A percentile compares a stretch with the other conserved stretches of the same genome.
These are phyloP conservation scores for Cepaea nemoralis DNA, from an alignment of 1,140 invertebrate species.

Conservation along the genomic window DNA sequence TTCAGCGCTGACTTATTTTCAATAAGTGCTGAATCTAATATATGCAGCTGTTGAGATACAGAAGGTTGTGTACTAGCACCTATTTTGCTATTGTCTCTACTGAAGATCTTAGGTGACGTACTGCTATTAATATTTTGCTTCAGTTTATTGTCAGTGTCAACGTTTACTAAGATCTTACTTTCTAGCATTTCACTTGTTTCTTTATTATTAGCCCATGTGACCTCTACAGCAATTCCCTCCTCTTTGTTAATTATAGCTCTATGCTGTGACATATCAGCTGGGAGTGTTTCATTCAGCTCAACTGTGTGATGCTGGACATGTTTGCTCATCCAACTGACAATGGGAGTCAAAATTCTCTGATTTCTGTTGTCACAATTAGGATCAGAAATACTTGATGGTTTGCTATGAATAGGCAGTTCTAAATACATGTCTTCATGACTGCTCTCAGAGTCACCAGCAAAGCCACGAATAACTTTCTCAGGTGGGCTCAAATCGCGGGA, in stretches of 20 bases:
- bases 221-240: not conserved
- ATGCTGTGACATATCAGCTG: not conserved
- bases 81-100: not conserved
- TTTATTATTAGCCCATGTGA: not conserved
- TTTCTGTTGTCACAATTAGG: not conserved
- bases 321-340: not conserved
- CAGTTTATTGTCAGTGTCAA: not conserved
- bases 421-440: conserved; percentile 17
- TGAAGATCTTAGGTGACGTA: not conserved
- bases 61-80: not conserved
- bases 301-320: not conserved
- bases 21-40: not conserved
- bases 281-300: not conserved
- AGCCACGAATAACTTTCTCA: conserved; percentile 25
- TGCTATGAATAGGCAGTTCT: not conserved
- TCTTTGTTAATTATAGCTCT: not conserved
- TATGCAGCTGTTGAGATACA: not conserved
- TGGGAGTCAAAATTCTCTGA: not conserved
- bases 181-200: not conserved
- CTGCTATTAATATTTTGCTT: not conserved
- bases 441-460: conserved; percentile 19
- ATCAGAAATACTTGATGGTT: not conserved
- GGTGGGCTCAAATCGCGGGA: conserved; percentile 21
- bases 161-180: not conserved
- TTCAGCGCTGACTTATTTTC: not conserved